Evolutionary conservation across 2,888 invertebrate genomes (phyloP), one percentile per base, ranked within the genome.

Genomic region (Amphipoea lucens): DNA sequence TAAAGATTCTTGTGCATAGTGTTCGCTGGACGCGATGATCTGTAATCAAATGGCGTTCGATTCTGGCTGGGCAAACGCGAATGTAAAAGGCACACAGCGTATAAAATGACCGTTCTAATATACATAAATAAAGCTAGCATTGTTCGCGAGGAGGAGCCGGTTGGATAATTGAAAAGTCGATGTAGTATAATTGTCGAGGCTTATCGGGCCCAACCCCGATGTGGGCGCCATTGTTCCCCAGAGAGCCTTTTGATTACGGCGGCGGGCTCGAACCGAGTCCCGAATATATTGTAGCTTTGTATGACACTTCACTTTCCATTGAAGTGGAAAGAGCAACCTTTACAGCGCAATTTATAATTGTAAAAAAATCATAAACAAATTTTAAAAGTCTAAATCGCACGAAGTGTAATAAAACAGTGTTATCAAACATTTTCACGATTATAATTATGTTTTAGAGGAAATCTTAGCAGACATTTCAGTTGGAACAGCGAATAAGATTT

Each of bases 151-250:
- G 94, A 94, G 93, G 95, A 95, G 94, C 92, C 94, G 93, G 94
- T 93, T 93, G 96, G 96, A 95, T 97, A 97, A 97, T 97, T 97
- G 96, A 96, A 96, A 97, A 97, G 96, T 97, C 96, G 96, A 96
- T 97, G 96, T 96, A 96, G 96, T 96, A 96, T 97, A 97, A 97
- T 96, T 96, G 96, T 95, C 94, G 96, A 92, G 96, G 96, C 95
- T 97, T 96, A 96, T 96, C 96, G 95, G 95, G 92, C 94, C 93
- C 94, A 94, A 93, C 93, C 95, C 93, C 95, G 94, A 96, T 96
- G 96, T 96, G 96, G 96, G 96, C 94, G 95, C 96, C 92, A 96
- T 97, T 97, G 96, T 97, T 96, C 96, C 96, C 96, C 86, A 89
- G 96, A 96, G 96, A 95, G 96, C 94, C 96, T 96, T 96, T 96